phyloP scores from a whole-genome alignment of 2,797 vertebrate genomes.

The Hapalemur alaotrensis region DNA sequence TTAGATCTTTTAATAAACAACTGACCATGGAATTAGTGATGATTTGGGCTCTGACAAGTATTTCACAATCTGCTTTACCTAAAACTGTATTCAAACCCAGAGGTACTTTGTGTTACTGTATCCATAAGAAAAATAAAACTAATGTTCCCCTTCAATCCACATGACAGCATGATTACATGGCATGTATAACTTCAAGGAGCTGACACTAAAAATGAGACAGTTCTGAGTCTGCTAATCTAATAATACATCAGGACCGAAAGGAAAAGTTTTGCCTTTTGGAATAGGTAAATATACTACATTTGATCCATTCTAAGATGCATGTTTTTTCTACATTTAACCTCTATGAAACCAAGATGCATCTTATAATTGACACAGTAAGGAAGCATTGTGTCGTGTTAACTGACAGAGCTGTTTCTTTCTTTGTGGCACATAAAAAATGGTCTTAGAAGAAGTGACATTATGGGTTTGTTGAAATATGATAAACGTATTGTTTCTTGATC shows the following conservation, averaged over 20 bases:
- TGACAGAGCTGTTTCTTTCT: not conserved
- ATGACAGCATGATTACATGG: not conserved
- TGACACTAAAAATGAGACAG: not conserved
- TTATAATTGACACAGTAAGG: not conserved
- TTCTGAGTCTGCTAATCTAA: not conserved
- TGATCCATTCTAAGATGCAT: not conserved
- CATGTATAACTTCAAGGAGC: not conserved
- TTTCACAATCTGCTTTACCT: not conserved
- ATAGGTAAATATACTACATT: not conserved
- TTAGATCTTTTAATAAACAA: not conserved
- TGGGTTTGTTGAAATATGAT: not conserved
- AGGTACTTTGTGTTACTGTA: not conserved
- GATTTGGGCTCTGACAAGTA: not conserved
- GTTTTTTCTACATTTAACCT: not conserved
- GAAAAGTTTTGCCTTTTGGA: not conserved
- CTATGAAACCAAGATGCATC: not conserved
- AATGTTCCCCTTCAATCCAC: not conserved
- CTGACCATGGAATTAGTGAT: not conserved
- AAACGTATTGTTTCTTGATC: not conserved
- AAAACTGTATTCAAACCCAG: not conserved
- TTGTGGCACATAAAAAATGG: not conserved
- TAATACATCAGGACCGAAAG: not conserved
- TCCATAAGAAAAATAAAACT: not conserved
- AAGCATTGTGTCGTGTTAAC: not conserved
- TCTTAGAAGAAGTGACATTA: not conserved